Evolutionary conservation across 2,797 vertebrate species (phyloP).

Genomic region (Melanotaenia maccullochi): DNA sequence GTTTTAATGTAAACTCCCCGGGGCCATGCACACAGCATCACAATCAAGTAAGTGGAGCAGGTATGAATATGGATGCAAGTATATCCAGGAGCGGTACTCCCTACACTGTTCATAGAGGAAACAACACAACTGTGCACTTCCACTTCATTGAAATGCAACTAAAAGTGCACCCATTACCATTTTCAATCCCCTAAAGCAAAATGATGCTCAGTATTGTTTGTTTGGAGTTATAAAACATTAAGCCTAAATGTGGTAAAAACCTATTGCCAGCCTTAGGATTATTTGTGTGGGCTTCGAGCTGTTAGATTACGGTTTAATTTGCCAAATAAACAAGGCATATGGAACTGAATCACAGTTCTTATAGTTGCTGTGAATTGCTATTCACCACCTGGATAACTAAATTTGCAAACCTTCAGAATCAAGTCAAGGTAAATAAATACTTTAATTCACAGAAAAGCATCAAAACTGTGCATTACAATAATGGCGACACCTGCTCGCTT

Average conservation of each 20-base stretch:
- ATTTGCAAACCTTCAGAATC: slow-evolving; percentile 15
- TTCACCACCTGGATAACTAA: slow-evolving; percentile 15
- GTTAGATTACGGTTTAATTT: slow-evolving; percentile 58
- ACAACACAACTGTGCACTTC: slow-evolving; percentile 52
- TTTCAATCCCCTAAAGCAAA: slow-evolving; percentile 71
- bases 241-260: slow-evolving; percentile 63
- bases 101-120: slow-evolving; percentile 46
- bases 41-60: slow-evolving; percentile 59
- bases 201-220: slow-evolving; percentile 69
- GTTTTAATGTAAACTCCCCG: slow-evolving; percentile 49
- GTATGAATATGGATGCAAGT: slow-evolving; percentile 72
- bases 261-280: slow-evolving; percentile 53
- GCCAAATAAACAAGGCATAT: slow-evolving; percentile 38
- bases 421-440: slow-evolving; percentile 15
- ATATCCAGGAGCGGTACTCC: slow-evolving; percentile 41
- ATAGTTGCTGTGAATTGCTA: slow-evolving; percentile 20
- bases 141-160: slow-evolving; percentile 67
- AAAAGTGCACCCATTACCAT: slow-evolving; percentile 65
- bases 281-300: slow-evolving; percentile 54
- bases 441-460: slow-evolving; percentile 15
- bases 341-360: slow-evolving; percentile 23
- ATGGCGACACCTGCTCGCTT: slow-evolving; percentile 16
- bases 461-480: background rate
- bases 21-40: slow-evolving; percentile 37
- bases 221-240: slow-evolving; percentile 69